These are phyloP conservation scores for Cremastobaeus sp. DNA, from an alignment of 2,888 invertebrate genomes.

Conservation along the genomic window DNA sequence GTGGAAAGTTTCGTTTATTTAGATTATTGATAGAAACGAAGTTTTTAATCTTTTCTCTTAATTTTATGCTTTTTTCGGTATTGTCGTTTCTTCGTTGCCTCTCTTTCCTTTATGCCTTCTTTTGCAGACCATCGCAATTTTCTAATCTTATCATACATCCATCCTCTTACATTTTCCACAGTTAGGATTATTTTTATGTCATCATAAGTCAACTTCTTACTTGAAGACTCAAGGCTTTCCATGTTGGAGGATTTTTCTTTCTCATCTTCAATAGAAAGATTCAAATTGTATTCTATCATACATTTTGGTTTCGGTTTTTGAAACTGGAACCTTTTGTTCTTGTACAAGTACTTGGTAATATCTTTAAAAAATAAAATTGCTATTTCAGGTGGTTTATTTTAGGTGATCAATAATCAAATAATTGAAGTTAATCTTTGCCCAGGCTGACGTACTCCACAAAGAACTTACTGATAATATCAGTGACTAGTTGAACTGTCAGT, in stretches of 20 bases:
- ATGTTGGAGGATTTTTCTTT: background rate
- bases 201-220: conserved; percentile 1
- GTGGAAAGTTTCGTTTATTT: background rate
- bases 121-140: background rate
- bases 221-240: background rate
- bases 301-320: background rate
- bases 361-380: background rate
- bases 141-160: background rate
- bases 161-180: conserved; percentile 1
- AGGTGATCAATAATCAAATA: too few species aligned
- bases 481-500: background rate
- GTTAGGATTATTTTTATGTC: background rate
- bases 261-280: background rate
- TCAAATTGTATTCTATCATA: conserved; percentile 2
- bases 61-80: conserved; percentile 1
- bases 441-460: conserved; percentile 2
- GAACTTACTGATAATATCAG: conserved; percentile 5
- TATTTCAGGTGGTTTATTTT: too few species aligned
- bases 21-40: background rate
- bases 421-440: too few species aligned
- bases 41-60: too few species aligned
- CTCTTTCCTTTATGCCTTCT: background rate
- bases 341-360: conserved; percentile 2
- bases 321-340: conserved; percentile 2
- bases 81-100: background rate